Evolutionary conservation across 2,797 vertebrate genomes (phyloP).

Genomic region (Eremophila alpestris): DNA sequence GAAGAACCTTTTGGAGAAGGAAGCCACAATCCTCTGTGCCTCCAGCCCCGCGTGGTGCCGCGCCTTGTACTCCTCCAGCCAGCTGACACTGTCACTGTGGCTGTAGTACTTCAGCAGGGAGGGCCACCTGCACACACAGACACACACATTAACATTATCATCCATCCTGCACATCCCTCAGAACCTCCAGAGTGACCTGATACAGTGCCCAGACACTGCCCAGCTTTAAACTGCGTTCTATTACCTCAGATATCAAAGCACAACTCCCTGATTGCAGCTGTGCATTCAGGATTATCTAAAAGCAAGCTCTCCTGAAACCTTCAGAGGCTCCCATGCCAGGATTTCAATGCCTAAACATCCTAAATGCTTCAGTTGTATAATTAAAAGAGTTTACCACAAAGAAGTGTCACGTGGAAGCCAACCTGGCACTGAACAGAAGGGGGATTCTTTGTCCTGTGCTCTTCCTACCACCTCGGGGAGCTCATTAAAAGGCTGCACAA

Average conservation of each 20-base stretch:
- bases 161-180: background rate
- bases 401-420: background rate
- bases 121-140: slow-evolving; percentile 86
- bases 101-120: slow-evolving; percentile 92
- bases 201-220: background rate
- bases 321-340: background rate
- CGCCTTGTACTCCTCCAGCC: slow-evolving; percentile 91
- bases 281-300: background rate
- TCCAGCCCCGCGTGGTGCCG: slow-evolving; percentile 90
- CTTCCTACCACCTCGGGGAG: background rate
- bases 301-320: background rate
- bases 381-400: background rate
- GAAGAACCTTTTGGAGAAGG: slow-evolving; percentile 95
- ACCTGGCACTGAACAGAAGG: background rate
- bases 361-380: background rate
- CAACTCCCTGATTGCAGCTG: background rate
- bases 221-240: background rate
- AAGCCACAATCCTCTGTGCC: slow-evolving; percentile 88
- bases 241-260: background rate
- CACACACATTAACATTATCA: background rate
- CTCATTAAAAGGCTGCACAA: background rate
- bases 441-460: background rate
- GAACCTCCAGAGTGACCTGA: background rate
- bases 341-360: background rate
- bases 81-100: slow-evolving; percentile 88